phyloP scores from a whole-genome alignment of 2,888 invertebrate species.

The Diadromus collaris region DNA sequence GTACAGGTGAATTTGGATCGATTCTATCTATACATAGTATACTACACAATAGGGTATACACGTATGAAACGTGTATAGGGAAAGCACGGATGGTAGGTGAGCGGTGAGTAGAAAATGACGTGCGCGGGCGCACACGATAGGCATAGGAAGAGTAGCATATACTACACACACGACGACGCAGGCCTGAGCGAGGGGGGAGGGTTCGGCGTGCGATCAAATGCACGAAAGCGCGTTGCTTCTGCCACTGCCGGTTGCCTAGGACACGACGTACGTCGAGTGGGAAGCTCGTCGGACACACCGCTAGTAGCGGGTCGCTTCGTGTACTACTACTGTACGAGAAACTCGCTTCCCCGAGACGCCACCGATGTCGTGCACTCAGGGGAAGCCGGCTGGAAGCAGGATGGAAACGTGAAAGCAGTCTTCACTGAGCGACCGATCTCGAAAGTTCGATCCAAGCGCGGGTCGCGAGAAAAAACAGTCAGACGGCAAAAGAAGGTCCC shows the following conservation, averaged over 20 bases:
- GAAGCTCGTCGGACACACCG: slow-evolving; percentile 30
- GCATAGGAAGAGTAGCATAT: slow-evolving; percentile 23
- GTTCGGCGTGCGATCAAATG: slow-evolving; percentile 37
- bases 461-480: slow-evolving; percentile 1
- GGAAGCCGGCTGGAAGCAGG: slow-evolving; percentile 59
- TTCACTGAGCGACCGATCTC: slow-evolving; percentile 67
- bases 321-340: slow-evolving; percentile 15
- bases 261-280: slow-evolving; percentile 46
- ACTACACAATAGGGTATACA: slow-evolving; percentile 12
- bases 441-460: slow-evolving; percentile 50
- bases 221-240: slow-evolving; percentile 47
- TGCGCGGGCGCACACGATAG: slow-evolving; percentile 59
- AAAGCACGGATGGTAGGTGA: slow-evolving; percentile 19
- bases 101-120: slow-evolving; percentile 46
- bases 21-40: slow-evolving; percentile 51
- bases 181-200: background rate
- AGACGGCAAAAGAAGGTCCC: background rate
- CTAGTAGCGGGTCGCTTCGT: slow-evolving; percentile 29
- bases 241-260: slow-evolving; percentile 48
- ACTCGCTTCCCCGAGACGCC: slow-evolving; percentile 68
- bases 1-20: slow-evolving; percentile 55
- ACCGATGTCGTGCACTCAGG: slow-evolving; percentile 54
- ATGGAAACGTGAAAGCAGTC: slow-evolving; percentile 65
- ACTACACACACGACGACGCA: slow-evolving; percentile 1
- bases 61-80: slow-evolving; percentile 3